These are phyloP conservation scores for Spea hammondii DNA, from an alignment of 2,797 vertebrate species.

Conservation along the genomic window DNA sequence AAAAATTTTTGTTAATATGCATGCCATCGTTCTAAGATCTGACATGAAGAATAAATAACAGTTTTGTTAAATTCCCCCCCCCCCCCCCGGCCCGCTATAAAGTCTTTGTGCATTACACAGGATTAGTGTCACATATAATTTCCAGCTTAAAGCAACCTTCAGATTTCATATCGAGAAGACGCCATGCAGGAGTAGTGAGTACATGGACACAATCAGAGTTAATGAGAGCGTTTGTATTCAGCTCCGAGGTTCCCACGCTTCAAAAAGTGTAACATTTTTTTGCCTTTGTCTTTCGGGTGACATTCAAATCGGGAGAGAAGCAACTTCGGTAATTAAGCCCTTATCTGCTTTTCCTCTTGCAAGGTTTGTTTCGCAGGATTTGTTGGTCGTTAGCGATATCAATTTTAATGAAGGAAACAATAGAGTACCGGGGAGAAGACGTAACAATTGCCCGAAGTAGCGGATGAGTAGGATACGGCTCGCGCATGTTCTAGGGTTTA, in stretches of 20 bases:
- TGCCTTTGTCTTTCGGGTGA: slow-evolving; percentile 49
- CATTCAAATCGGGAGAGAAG: slow-evolving; percentile 43
- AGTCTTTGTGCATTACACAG: slow-evolving; percentile 38
- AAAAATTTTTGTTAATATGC: not conserved
- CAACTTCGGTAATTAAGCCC: slow-evolving; percentile 47
- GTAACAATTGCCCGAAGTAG: slow-evolving; percentile 18
- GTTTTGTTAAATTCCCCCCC: slow-evolving; percentile 20
- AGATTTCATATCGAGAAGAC: slow-evolving; percentile 43
- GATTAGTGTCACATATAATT: slow-evolving; percentile 51
- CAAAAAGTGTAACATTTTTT: slow-evolving; percentile 31
- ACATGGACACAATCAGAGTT: slow-evolving; percentile 43
- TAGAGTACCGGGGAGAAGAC: slow-evolving; percentile 40
- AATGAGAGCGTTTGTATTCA: slow-evolving; percentile 53
- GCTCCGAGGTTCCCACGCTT: slow-evolving; percentile 30
- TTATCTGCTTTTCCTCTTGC: slow-evolving; percentile 44
- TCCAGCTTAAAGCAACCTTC: slow-evolving; percentile 46
- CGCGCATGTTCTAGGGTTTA: slow-evolving; percentile 33
- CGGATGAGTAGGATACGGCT: slow-evolving; percentile 8
- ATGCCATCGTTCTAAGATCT: not conserved
- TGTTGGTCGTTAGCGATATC: slow-evolving; percentile 1
- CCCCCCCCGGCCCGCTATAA: not conserved
- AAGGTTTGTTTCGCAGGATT: slow-evolving; percentile 42
- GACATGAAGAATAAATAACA: slow-evolving; percentile 12
- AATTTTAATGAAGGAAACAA: slow-evolving; percentile 43
- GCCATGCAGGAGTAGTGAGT: slow-evolving; percentile 36